Percentiles rank a stretch among this genome's conserved stretches.
Conservation (phyloP, 2,113 vertebrate genomes). For the Marmota monax region DNA sequence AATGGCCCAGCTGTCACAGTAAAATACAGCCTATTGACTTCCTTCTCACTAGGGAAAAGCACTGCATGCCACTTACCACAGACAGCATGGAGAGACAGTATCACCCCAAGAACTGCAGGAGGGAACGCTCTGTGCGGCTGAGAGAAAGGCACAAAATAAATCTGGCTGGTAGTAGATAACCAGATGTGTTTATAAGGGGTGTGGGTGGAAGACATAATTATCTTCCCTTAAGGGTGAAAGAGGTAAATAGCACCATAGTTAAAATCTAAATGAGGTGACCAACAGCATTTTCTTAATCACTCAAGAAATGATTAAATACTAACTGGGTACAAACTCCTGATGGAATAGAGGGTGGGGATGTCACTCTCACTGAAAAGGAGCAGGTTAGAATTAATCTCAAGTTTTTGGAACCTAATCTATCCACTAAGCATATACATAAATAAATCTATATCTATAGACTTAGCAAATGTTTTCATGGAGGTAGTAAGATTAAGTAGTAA, state of each 20-base stretch:
- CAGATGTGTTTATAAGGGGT: background rate
- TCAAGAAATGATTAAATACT: background rate
- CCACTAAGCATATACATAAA: background rate
- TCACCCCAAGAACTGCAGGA: slow-evolving; percentile 85
- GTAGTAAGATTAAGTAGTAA: background rate
- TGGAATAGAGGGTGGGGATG: background rate
- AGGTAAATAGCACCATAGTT: slow-evolving; percentile 5
- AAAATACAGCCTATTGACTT: slow-evolving; percentile 87
- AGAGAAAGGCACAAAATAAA: slow-evolving; percentile 41
- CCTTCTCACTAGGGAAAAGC: slow-evolving; percentile 86
- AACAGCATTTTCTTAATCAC: background rate
- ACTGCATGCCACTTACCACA: slow-evolving; percentile 87
- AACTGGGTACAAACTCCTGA: background rate
- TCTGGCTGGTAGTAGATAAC: slow-evolving; percentile 26
- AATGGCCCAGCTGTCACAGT: slow-evolving; percentile 87
- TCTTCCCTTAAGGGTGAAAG: slow-evolving; percentile 8
- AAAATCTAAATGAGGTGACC: slow-evolving; percentile 28
- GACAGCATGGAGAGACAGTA: slow-evolving; percentile 85
- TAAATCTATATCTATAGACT: background rate
- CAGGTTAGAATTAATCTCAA: background rate
- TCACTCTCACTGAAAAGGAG: background rate
- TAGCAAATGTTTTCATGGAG: background rate
- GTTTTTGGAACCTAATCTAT: background rate
- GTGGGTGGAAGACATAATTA: background rate
- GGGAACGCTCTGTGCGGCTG: slow-evolving; percentile 69